Evolutionary conservation across 2,113 vertebrate genomes (phyloP).

Genomic region (Chaetops frenatus): DNA sequence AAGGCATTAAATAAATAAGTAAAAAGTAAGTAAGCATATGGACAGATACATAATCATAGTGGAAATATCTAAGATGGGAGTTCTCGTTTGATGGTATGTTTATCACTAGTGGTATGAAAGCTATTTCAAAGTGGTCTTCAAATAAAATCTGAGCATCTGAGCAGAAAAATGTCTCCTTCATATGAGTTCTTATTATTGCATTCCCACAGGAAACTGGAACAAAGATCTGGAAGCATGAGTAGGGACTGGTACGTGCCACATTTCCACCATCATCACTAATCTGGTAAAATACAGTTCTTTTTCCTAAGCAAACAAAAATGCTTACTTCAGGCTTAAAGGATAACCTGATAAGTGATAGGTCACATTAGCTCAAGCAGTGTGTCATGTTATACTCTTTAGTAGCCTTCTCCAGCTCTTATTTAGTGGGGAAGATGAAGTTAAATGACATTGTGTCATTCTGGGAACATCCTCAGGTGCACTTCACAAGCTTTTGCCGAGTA

Average conservation of each 20-base stretch:
- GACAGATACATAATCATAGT: not conserved
- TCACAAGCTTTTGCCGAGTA: not conserved
- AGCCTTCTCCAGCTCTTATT: not conserved
- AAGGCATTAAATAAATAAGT: not conserved
- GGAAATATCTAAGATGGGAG: not conserved
- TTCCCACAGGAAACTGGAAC: not conserved
- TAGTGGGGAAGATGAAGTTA: not conserved
- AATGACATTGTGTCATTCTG: not conserved
- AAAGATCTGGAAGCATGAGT: fast-evolving
- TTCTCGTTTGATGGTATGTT: not conserved
- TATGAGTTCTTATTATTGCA: not conserved
- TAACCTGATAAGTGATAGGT: not conserved
- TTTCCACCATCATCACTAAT: not conserved
- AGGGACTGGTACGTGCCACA: not conserved
- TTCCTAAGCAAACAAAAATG: not conserved
- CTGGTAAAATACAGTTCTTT: not conserved
- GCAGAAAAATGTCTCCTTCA: not conserved
- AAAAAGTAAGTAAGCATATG: not conserved
- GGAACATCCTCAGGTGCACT: not conserved
- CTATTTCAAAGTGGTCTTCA: conserved; percentile 4
- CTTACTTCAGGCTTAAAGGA: not conserved
- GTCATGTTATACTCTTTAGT: not conserved
- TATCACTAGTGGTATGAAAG: not conserved
- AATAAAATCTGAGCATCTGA: conserved; percentile 17
- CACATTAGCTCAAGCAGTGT: not conserved